Evolutionary conservation across 2,888 invertebrate species (phyloP).

Genomic region (Latrodectus hesperus): DNA sequence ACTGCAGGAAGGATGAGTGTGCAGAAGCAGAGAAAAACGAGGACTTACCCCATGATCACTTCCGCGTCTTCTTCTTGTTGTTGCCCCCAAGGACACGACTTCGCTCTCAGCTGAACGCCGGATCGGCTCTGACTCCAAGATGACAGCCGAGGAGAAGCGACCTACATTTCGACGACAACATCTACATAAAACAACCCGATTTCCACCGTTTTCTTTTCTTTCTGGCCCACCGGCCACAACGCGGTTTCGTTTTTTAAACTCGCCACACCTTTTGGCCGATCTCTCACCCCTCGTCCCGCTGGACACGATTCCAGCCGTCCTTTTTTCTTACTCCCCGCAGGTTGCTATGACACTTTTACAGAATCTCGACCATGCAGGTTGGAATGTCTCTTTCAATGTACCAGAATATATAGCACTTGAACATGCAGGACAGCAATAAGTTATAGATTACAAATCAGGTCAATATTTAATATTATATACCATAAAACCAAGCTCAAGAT

Average conservation of each 20-base stretch:
- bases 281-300: neutral
- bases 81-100: neutral
- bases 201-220: neutral
- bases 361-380: too few species aligned
- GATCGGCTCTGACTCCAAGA: neutral
- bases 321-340: too few species aligned
- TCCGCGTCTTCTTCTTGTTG: neutral
- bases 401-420: too few species aligned
- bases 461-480: too few species aligned
- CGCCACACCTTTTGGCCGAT: conserved; percentile 5
- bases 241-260: neutral
- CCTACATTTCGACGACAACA: neutral
- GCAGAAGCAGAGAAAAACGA: neutral
- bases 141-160: neutral
- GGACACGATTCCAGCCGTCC: neutral
- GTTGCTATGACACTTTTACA: too few species aligned
- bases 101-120: neutral
- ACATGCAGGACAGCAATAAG: too few species aligned
- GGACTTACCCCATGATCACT: neutral
- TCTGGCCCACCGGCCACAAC: neutral
- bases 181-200: neutral
- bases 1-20: neutral
- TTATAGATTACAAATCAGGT: too few species aligned
- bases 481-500: too few species aligned
- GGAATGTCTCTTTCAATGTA: too few species aligned